These are phyloP conservation scores for Ictalurus furcatus DNA, from an alignment of 2,113 vertebrate species.

Conservation along the genomic window DNA sequence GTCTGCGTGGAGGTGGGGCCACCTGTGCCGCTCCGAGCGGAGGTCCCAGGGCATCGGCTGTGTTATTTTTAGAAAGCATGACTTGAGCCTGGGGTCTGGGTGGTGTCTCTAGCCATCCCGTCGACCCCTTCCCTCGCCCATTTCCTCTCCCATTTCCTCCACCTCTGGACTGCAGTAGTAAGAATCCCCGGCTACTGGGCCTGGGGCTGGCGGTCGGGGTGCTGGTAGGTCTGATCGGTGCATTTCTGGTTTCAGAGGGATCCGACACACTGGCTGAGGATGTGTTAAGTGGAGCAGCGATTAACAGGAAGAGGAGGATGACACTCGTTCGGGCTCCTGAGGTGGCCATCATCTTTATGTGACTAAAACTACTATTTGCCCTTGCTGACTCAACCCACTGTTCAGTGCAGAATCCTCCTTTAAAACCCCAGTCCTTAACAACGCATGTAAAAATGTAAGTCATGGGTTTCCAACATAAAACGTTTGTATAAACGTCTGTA, in stretches of 20 bases:
- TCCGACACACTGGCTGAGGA: conserved; percentile 62
- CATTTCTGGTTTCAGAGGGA: conserved; percentile 49
- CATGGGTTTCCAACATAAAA: conserved; percentile 48
- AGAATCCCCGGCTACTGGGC: conserved; percentile 40
- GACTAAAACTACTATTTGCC: conserved; percentile 75
- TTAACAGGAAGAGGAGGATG: conserved; percentile 70
- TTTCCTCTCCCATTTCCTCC: conserved; percentile 17
- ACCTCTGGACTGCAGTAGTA: conserved; percentile 36
- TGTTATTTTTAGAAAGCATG: conserved; percentile 73
- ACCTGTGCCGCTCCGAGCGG: conserved; percentile 72
- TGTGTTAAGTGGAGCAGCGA: conserved; percentile 64
- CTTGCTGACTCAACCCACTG: conserved; percentile 67
- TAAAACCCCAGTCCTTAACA: conserved; percentile 63
- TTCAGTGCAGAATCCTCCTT: conserved; percentile 63
- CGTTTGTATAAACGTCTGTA: conserved; percentile 37
- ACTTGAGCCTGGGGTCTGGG: conserved; percentile 71
- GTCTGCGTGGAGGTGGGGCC: conserved; percentile 65
- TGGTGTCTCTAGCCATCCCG: conserved; percentile 61
- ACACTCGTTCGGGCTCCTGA: conserved; percentile 69
- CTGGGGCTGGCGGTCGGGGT: conserved; percentile 49
- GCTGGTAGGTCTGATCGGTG: conserved; percentile 31
- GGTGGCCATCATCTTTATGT: conserved; percentile 79
- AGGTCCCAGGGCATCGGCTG: conserved; percentile 67
- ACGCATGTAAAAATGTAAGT: conserved; percentile 60
- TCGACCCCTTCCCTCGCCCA: conserved; percentile 34